These are phyloP conservation scores for Sebastolobus altivelis DNA, from an alignment of 2,797 vertebrate genomes.

Conservation along the genomic window DNA sequence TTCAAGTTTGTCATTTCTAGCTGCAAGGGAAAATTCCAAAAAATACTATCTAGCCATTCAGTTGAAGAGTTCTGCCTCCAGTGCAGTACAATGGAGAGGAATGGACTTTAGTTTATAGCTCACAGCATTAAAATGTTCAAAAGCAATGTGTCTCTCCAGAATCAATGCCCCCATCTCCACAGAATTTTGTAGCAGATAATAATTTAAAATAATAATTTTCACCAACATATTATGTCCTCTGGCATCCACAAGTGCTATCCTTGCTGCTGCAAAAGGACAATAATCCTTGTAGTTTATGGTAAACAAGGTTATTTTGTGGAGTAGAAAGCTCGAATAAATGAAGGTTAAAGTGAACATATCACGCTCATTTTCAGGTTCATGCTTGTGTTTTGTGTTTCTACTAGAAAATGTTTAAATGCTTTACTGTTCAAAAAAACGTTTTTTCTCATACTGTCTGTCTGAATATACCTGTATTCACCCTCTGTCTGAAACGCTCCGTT, in stretches of 20 bases:
- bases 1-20: neutral
- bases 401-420: too few relatives aligned
- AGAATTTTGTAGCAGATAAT: too few relatives aligned
- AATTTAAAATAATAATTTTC: neutral
- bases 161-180: neutral
- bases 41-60: neutral
- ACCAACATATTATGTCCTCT: neutral
- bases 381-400: too few relatives aligned
- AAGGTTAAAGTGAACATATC: too few relatives aligned
- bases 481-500: too few relatives aligned
- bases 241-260: neutral
- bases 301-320: neutral
- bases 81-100: neutral
- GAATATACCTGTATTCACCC: too few relatives aligned
- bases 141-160: neutral
- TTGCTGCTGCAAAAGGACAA: neutral
- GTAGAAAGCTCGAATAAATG: neutral
- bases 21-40: too few relatives aligned
- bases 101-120: neutral
- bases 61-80: neutral
- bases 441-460: too few relatives aligned
- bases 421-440: too few relatives aligned
- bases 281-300: neutral
- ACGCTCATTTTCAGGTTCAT: too few relatives aligned
- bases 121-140: neutral